A percentile compares a stretch with the other conserved stretches of the same genome.
Conservation (phyloP, 2,797 vertebrate species). For the Clarias platycephalus region DNA sequence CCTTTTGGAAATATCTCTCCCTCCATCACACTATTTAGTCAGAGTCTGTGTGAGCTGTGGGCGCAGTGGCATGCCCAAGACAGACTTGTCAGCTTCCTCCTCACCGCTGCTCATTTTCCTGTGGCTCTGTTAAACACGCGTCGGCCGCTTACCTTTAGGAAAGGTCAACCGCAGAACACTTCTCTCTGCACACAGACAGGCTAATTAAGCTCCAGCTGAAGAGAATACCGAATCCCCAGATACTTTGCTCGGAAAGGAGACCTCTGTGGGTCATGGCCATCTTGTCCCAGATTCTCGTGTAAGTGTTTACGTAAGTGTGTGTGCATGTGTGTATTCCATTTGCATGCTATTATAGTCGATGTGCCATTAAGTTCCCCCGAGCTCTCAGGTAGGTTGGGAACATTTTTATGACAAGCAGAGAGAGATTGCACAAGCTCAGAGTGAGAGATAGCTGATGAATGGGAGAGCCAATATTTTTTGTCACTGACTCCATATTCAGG, state of each 20-base stretch:
- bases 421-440: conserved; percentile 19
- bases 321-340: conserved; percentile 49
- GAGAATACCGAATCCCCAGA: conserved; percentile 65
- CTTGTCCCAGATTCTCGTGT: conserved; percentile 62
- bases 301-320: conserved; percentile 45
- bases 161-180: conserved; percentile 73
- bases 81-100: conserved; percentile 58
- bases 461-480: conserved; percentile 51
- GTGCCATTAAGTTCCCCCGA: conserved; percentile 48
- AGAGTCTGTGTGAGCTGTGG: conserved; percentile 30
- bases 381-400: conserved; percentile 45
- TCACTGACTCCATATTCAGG: conserved; percentile 39
- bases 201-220: conserved; percentile 71
- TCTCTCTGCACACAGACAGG: conserved; percentile 63
- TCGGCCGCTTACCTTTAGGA: conserved; percentile 68
- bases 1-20: conserved; percentile 33
- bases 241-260: conserved; percentile 48
- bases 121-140: conserved; percentile 66
- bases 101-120: conserved; percentile 61
- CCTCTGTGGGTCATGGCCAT: conserved; percentile 59
- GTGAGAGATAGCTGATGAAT: conserved; percentile 51
- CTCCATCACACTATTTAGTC: conserved; percentile 34
- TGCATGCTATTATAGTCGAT: conserved; percentile 58
- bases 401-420: conserved; percentile 53
- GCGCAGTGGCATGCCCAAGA: conserved; percentile 20